Conservation (phyloP, 2,113 vertebrate species). For the Sciurus niger region DNA sequence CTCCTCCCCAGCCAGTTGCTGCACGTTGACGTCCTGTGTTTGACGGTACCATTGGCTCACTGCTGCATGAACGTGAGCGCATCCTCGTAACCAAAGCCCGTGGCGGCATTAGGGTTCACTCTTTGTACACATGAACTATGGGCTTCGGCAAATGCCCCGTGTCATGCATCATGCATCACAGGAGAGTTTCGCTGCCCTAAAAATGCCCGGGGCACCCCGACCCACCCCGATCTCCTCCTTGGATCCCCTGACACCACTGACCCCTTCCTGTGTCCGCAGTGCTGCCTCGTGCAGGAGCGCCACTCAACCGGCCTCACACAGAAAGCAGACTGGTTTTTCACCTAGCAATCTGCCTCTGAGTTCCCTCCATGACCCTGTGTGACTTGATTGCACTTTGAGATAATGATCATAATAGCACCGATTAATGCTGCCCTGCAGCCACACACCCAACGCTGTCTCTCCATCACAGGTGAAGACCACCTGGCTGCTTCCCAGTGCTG, state of each 20-base stretch:
- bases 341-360: background rate
- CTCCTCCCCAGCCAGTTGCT: too few species aligned
- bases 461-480: background rate
- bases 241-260: background rate
- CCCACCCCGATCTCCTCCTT: background rate
- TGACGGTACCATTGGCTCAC: background rate
- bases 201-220: background rate
- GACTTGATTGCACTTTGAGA: background rate
- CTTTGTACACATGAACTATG: background rate
- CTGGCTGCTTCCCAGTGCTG: background rate
- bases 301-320: too few species aligned
- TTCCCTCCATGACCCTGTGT: background rate
- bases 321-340: background rate
- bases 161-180: background rate
- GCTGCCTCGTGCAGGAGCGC: background rate
- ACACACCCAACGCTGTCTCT: too few species aligned
- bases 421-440: too few species aligned
- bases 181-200: background rate
- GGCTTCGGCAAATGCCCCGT: background rate
- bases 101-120: background rate
- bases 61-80: background rate
- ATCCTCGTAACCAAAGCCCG: background rate
- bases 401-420: too few species aligned
- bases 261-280: background rate
- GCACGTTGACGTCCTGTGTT: background rate